Evolutionary conservation across 2,888 invertebrate genomes (phyloP).

Genomic region (Leptopterna dolabrata): DNA sequence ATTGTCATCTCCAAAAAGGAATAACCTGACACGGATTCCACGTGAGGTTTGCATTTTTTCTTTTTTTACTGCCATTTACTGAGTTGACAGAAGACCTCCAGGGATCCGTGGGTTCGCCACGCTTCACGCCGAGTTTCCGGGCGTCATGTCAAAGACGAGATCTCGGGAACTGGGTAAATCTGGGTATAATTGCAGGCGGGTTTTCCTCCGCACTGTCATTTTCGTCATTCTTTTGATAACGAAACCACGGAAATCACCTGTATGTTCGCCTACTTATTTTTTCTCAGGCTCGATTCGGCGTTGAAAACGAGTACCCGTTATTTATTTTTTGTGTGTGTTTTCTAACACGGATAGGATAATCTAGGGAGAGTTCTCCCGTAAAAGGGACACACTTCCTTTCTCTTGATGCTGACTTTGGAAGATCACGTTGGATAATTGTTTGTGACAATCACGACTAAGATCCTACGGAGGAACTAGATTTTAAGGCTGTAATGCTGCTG

Average conservation of each 20-base stretch:
- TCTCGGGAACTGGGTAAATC: conserved; percentile 38
- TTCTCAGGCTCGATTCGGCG: background rate
- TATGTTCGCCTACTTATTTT: conserved; percentile 25
- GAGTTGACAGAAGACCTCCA: background rate
- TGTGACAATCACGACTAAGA: no score
- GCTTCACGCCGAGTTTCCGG: conserved; percentile 30
- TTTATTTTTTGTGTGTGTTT: background rate
- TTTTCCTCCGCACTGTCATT: background rate
- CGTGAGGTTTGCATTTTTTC: conserved; percentile 10
- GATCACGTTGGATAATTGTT: background rate
- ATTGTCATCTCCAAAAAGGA: background rate
- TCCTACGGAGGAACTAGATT: no score
- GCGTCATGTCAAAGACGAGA: background rate
- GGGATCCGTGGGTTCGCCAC: background rate
- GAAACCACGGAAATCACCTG: background rate
- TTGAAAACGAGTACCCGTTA: background rate
- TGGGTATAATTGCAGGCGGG: conserved; percentile 15
- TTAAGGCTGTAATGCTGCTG: no score
- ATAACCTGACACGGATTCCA: conserved; percentile 12
- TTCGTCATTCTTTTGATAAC: conserved; percentile 16
- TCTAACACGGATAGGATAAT: background rate
- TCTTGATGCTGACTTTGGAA: background rate
- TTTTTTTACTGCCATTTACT: background rate
- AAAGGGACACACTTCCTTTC: background rate
- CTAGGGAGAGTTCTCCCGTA: background rate